Conservation (phyloP, 2,888 invertebrate species). For the Ochropleura plecta region DNA sequence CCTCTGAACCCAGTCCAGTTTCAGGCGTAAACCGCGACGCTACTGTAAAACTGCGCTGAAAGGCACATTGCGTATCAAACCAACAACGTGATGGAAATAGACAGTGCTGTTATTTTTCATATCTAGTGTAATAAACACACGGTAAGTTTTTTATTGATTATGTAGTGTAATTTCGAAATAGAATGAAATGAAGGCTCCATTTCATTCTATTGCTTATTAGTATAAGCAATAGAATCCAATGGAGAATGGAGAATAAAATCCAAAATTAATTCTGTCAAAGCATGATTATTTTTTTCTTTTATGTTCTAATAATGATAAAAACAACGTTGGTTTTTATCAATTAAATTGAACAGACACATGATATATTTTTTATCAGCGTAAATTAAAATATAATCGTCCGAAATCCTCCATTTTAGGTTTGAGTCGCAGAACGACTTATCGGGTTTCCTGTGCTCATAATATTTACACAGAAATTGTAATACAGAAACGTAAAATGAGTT, state of each 20-base stretch:
- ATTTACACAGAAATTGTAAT: slow-evolving; percentile 38
- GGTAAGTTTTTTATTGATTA: slow-evolving; percentile 67
- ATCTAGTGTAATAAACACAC: slow-evolving; percentile 70
- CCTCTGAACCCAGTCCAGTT: slow-evolving; percentile 72
- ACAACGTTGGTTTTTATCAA: not conserved
- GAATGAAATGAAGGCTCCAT: not conserved
- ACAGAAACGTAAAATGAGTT: slow-evolving; percentile 21
- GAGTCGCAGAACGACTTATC: slow-evolving; percentile 43
- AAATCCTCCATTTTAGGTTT: slow-evolving; percentile 47
- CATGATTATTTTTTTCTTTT: not conserved
- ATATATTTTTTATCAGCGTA: slow-evolving; percentile 6
- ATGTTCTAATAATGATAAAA: not conserved
- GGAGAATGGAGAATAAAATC: not conserved
- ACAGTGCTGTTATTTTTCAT: slow-evolving; percentile 67
- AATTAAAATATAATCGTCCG: slow-evolving; percentile 21
- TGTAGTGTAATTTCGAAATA: not conserved
- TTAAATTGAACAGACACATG: not conserved
- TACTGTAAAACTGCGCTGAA: slow-evolving; percentile 61
- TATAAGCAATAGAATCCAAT: not conserved
- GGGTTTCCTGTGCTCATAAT: slow-evolving; percentile 50
- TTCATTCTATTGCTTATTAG: not conserved
- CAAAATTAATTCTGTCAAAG: not conserved
- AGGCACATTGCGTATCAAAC: slow-evolving; percentile 59
- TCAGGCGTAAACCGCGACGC: slow-evolving; percentile 72
- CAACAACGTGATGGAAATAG: slow-evolving; percentile 75